Conservation (phyloP, 2,797 vertebrate species). For the Poecilia velifera region DNA sequence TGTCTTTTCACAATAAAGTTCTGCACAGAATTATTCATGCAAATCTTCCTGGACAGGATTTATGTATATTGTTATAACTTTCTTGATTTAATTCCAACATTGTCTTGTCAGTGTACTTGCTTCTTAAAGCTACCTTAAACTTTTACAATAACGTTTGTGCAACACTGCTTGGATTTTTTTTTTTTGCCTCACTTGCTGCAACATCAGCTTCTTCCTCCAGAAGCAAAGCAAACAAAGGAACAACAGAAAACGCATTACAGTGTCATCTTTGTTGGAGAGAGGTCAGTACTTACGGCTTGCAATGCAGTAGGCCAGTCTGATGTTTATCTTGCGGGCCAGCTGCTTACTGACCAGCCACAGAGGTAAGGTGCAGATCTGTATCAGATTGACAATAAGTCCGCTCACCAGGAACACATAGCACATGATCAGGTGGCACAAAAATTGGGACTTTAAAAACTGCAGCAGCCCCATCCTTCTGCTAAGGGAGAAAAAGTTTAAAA, state of each 20-base stretch:
- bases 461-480: conserved; percentile 85
- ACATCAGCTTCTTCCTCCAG: not conserved
- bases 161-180: not conserved
- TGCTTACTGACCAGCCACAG: conserved; percentile 92
- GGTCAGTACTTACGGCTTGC: conserved; percentile 88
- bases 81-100: not conserved
- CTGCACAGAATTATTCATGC: not conserved
- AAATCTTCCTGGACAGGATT: not conserved
- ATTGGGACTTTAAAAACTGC: conserved; percentile 90
- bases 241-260: not conserved
- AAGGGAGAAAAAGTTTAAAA: not conserved
- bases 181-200: not conserved
- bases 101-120: not conserved
- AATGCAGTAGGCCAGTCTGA: conserved; percentile 90
- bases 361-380: conserved; percentile 89
- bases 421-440: conserved; percentile 90
- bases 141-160: not conserved
- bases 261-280: not conserved
- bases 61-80: not conserved
- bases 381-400: conserved; percentile 89
- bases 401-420: conserved; percentile 93
- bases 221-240: not conserved
- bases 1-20: not conserved
- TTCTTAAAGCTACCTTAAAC: not conserved
- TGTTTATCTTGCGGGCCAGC: conserved; percentile 91